Evolutionary conservation across 2,888 invertebrate species (phyloP).

Genomic region (Maniola hyperantus): DNA sequence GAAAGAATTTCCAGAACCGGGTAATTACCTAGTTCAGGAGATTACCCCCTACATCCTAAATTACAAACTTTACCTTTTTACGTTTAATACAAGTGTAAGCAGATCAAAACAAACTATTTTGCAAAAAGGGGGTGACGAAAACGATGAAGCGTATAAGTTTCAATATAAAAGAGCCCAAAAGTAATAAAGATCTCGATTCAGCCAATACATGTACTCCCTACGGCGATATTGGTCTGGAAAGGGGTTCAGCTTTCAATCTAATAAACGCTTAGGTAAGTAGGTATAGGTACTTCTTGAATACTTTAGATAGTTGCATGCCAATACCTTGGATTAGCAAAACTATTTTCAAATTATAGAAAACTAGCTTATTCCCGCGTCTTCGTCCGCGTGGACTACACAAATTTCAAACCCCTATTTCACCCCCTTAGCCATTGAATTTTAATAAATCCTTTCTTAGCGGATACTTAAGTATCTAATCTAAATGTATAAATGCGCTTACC

Average conservation of each 20-base stretch:
- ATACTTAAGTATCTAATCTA: too few relatives aligned
- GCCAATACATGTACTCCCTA: constrained; percentile 25
- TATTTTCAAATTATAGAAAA: neutral
- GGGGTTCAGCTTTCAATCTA: constrained; percentile 15
- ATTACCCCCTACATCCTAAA: too few relatives aligned
- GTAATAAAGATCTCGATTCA: constrained; percentile 25
- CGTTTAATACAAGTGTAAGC: too few relatives aligned
- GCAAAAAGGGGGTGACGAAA: constrained; percentile 4
- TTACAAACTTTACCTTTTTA: too few relatives aligned
- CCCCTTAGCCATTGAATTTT: too few relatives aligned
- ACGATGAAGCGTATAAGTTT: constrained; percentile 13
- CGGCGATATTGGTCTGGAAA: constrained; percentile 13
- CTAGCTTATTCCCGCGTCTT: too few relatives aligned
- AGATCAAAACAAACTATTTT: neutral
- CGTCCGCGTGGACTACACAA: too few relatives aligned
- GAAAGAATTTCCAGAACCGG: too few relatives aligned
- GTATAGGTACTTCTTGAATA: neutral
- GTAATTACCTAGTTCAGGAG: too few relatives aligned
- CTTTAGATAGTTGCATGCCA: neutral
- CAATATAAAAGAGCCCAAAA: constrained; percentile 21
- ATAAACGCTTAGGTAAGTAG: neutral
- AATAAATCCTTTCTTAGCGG: too few relatives aligned
- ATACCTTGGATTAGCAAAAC: neutral
- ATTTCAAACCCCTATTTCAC: too few relatives aligned
- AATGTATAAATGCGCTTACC: too few relatives aligned